Percentiles rank a stretch among this genome's conserved stretches.
Evolutionary conservation across 1,140 invertebrate species (phyloP).

Genomic region (Thrips palmi): DNA sequence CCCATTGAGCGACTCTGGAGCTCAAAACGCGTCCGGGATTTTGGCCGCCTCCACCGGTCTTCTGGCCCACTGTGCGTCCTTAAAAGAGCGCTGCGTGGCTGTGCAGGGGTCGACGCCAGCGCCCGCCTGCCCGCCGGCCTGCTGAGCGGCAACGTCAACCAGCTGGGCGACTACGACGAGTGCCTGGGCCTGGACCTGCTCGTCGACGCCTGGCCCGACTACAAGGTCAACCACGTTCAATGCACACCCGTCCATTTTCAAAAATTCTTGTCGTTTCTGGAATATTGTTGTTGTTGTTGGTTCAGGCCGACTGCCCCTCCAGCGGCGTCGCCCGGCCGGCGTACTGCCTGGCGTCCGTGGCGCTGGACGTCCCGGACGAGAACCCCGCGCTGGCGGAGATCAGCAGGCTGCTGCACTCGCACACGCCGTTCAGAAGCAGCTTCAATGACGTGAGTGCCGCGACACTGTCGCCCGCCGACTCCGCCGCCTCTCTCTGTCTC

Average conservation of each 20-base stretch:
- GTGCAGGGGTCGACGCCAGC: slow-evolving; percentile 39
- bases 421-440: slow-evolving; percentile 39
- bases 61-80: too few species aligned
- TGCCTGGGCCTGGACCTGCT: slow-evolving; percentile 27
- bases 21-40: too few species aligned
- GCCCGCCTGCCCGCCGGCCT: slow-evolving; percentile 39
- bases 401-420: slow-evolving; percentile 35
- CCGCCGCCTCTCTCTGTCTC: too few species aligned
- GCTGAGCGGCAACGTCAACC: slow-evolving; percentile 41
- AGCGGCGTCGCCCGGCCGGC: slow-evolving; percentile 30
- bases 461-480: too few species aligned
- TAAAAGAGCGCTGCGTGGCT: too few species aligned
- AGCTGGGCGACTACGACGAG: slow-evolving; percentile 41
- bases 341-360: slow-evolving; percentile 39
- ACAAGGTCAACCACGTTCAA: slow-evolving; percentile 35
- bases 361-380: slow-evolving; percentile 24
- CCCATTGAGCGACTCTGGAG: too few species aligned
- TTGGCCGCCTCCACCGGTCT: too few species aligned
- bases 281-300: too few species aligned
- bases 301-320: too few species aligned
- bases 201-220: too few species aligned
- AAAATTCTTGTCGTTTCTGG: too few species aligned
- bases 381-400: slow-evolving; percentile 29
- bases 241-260: too few species aligned
- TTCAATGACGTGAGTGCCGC: slow-evolving; percentile 43